Evolutionary conservation across 1,140 invertebrate species (phyloP).

Genomic region (Leptinotarsa lineolata): DNA sequence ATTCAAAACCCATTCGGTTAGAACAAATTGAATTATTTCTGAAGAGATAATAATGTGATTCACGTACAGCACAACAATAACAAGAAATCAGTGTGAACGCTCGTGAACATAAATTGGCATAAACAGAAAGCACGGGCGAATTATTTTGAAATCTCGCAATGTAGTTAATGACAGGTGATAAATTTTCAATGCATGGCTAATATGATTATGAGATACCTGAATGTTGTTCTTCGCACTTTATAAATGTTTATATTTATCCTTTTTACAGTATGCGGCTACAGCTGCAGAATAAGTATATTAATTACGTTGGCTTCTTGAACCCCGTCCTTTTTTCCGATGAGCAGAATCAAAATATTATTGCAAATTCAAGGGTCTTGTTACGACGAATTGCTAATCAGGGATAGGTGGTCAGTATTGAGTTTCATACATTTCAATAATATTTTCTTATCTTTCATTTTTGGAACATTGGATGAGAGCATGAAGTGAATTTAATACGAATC

Average conservation of each 20-base stretch:
- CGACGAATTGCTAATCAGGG: background rate
- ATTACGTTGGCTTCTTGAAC: slow-evolving; percentile 20
- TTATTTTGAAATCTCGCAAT: slow-evolving; percentile 30
- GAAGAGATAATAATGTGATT: slow-evolving; percentile 4
- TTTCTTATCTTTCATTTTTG: no score
- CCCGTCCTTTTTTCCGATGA: background rate
- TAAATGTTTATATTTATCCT: slow-evolving; percentile 31
- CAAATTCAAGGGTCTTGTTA: background rate
- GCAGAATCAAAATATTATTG: slow-evolving; percentile 12
- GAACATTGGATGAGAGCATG: no score
- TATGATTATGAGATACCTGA: slow-evolving; percentile 32
- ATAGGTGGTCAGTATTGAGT: no score
- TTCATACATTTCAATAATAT: no score
- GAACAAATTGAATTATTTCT: slow-evolving; percentile 9
- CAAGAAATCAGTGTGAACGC: slow-evolving; percentile 13
- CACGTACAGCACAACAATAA: slow-evolving; percentile 11
- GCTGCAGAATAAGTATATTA: slow-evolving; percentile 30
- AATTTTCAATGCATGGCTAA: slow-evolving; percentile 31
- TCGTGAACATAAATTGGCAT: slow-evolving; percentile 27
- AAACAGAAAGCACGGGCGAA: slow-evolving; percentile 22
- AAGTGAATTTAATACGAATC: no score
- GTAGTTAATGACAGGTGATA: slow-evolving; percentile 30
- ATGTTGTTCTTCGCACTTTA: slow-evolving; percentile 34
- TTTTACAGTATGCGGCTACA: slow-evolving; percentile 12
- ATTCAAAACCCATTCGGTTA: background rate